These are phyloP conservation scores for Palythoa grandis DNA, from an alignment of 92 coral and sea anemone species.

Conservation along the genomic window DNA sequence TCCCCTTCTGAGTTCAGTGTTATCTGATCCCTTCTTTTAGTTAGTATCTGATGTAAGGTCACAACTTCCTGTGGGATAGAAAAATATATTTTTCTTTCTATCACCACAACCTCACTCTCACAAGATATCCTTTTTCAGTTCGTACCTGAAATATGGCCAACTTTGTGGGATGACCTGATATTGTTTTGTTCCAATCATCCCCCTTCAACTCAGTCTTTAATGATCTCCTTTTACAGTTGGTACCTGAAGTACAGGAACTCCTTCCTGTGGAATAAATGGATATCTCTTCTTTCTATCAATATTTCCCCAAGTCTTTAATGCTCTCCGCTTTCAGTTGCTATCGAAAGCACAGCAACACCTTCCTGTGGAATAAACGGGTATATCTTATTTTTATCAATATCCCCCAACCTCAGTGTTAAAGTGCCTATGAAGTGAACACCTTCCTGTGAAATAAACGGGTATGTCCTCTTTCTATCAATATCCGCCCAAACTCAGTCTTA, in stretches of 20 bases:
- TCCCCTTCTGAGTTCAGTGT: not conserved
- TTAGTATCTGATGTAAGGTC: slow-evolving; percentile 87
- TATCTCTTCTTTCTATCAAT: not conserved
- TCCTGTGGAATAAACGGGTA: slow-evolving; percentile 84
- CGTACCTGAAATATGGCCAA: no score
- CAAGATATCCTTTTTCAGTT: no score
- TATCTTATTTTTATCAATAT: no score
- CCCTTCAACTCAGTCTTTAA: not conserved
- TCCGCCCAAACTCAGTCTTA: no score
- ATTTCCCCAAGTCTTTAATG: not conserved
- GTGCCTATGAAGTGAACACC: no score
- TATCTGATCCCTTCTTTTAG: slow-evolving; percentile 7
- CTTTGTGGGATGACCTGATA: no score
- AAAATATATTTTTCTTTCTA: slow-evolving; percentile 22
- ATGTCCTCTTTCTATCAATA: no score
- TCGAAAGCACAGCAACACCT: slow-evolving; percentile 82
- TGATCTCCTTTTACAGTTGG: not conserved
- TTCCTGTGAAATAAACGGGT: no score
- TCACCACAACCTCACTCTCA: not conserved
- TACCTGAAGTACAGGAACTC: slow-evolving; percentile 72
- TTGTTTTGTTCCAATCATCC: no score
- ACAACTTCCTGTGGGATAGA: slow-evolving; percentile 85
- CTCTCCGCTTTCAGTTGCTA: slow-evolving; percentile 68
- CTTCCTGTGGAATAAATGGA: slow-evolving; percentile 85
- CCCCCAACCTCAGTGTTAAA: no score